Percentiles rank a stretch among this genome's conserved stretches.
These are phyloP conservation scores for Colletes gigas DNA, from an alignment of 1,140 invertebrate genomes.

Conservation along the genomic window DNA sequence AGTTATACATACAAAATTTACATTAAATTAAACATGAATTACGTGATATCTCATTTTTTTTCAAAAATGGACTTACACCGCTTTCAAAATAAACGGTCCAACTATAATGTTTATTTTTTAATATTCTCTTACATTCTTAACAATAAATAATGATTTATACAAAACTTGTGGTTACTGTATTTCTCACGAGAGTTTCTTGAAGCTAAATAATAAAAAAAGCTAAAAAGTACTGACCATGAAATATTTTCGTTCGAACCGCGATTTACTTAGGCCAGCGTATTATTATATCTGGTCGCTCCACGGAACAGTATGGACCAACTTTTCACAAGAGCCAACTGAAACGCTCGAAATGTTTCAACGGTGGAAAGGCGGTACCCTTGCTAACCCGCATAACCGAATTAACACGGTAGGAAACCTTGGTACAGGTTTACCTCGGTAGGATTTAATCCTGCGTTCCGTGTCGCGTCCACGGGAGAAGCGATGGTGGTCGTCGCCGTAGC, in stretches of 20 bases:
- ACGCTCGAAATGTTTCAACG: conserved; percentile 25
- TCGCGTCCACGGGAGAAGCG: conserved; percentile 39
- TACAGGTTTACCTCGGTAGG: conserved; percentile 57
- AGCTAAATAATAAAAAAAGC: neutral
- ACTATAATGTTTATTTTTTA: too few species aligned
- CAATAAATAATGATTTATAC: neutral
- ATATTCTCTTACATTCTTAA: too few species aligned
- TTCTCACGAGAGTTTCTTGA: neutral
- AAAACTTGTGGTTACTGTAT: neutral
- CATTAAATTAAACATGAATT: too few species aligned
- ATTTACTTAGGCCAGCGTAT: neutral
- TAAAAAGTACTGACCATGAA: neutral
- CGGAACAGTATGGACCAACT: conserved; percentile 13
- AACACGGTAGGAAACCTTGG: conserved; percentile 49
- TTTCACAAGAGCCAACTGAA: conserved; percentile 27
- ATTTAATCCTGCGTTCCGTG: conserved; percentile 56
- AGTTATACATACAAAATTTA: too few species aligned
- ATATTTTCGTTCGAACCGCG: neutral
- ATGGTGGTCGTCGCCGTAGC: conserved; percentile 12
- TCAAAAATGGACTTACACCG: too few species aligned
- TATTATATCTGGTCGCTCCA: conserved; percentile 16
- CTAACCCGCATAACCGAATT: conserved; percentile 65
- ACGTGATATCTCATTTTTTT: too few species aligned
- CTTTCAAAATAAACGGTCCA: too few species aligned
- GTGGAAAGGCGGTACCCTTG: conserved; percentile 1